Evolutionary conservation across 2,113 vertebrate genomes (phyloP), one percentile per base, ranked within the genome.

Genomic region (Calonectris borealis): DNA sequence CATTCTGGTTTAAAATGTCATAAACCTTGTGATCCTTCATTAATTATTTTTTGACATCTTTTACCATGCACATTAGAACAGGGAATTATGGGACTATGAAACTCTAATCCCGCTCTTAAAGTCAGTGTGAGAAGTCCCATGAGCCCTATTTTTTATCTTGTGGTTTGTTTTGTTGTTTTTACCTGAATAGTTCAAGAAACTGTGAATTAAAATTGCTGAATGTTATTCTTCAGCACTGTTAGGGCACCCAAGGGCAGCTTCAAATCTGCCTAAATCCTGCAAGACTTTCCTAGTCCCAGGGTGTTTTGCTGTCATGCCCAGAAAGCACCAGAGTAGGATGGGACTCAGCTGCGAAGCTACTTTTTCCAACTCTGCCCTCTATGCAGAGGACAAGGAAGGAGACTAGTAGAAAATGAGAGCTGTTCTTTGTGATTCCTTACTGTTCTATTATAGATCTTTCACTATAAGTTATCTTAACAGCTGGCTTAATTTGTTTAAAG

Each of bases 1-100:
- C 14, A 15, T 86, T 91, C 40, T 93, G 27, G 18, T 85, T 88
- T 94, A 93, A 91, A 81, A 58, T 62, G 38, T 22, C 16, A 34
- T 70, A 77, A 81, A 86, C 9, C 15, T 73, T 70, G 21, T 78
- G 64, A 54, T 89, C 21, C 25, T 86, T 7, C 13, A 29, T 38
- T 36, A 44, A 55, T 69, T 29, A 57, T 27, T 66, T 83, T 58
- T 54, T 64, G 14, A 34, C 7, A 26, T 55, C 17, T 86, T 79
- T 88, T 71, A 51, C 26, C 2, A 1, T 29, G 57, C 27, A 16
- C 6, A 13, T 48, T 60, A 38, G 16, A 51, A 49, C 10, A 68
- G 38, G 27, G 22, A 81, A 89, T 48, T 51, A 40, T 2, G 17
- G 22, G 19, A 27, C 64, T 65, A 4, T 38, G 55, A 57, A 78